Base-by-base conservation (phyloP, 1,140 invertebrate genomes). In the Papilio polyxenes region DNA sequence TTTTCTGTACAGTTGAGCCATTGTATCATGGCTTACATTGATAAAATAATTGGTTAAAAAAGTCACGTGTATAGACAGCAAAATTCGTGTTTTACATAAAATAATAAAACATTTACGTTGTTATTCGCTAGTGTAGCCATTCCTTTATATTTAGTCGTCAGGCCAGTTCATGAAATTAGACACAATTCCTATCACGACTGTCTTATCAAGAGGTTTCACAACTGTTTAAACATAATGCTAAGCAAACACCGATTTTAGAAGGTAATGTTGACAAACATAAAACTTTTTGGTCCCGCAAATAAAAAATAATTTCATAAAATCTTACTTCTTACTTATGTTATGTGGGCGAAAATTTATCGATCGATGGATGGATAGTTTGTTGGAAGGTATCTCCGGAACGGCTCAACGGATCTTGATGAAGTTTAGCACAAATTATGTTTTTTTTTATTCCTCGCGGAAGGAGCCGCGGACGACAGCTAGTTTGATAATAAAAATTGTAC, bases 91-190 rank as follows among this genome's bases (percentile, higher is more conserved):
- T 37, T 40, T 31, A 69, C 3, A 69, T 69, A 72, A 37, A 72
- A 72, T 13, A 15, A 72, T 72, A 72, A 72, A 37, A 3, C 37
- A 40, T 72, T 72, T 69, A 69, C 65, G 65, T 40, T 37, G 6
- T 62, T 20, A 72, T 40, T 72, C 31, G 65, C 13, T 40, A 72
- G 31, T 72, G 65, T 72, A 72, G 13, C 15, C 65, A 37, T 37
- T 72, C 31, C 65, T 72, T 72, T 72, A 72, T 13, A 72, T 72
- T 37, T 72, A 72, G 65, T 72, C 3, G 65, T 40, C 65, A 37
- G 65, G 23, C 65, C 65, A 72, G 65, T 72, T 40, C 31, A 72
- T 72, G 31, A 72, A 72, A 72, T 72, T 40, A 11, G 65, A 37
- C 31, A 72, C 31, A 72, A 72, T 40, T 17, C 4, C 65, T 72